A percentile compares a stretch with the other conserved stretches of the same genome.
These are phyloP conservation scores for human (Homo sapiens) DNA, from an alignment of 2,113 vertebrate genomes.

Conservation along the genomic window GRCh38 chr19:4477501-4478000, in stretches of 20 bases:
- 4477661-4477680: neutral
- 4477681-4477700: neutral
- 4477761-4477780: neutral
- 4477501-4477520: neutral
- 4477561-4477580: neutral
- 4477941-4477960: no score
- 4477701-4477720: neutral
- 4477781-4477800: neutral
- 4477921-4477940: no score
- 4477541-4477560: neutral
- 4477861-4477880: no score
- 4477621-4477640: neutral
- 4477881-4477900: no score
- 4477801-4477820: no score
- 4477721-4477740: neutral
- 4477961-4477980: no score
- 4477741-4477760: fast-evolving
- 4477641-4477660: neutral
- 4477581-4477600: constrained; percentile 40
- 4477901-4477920: no score
- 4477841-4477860: no score
- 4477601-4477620: constrained; percentile 56
- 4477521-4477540: neutral
- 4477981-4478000: no score
- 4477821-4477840: no score